Evolutionary conservation across 2,888 invertebrate genomes (phyloP), one percentile per base, ranked within the genome.

Genomic region (Brachypalpus laphriformis): DNA sequence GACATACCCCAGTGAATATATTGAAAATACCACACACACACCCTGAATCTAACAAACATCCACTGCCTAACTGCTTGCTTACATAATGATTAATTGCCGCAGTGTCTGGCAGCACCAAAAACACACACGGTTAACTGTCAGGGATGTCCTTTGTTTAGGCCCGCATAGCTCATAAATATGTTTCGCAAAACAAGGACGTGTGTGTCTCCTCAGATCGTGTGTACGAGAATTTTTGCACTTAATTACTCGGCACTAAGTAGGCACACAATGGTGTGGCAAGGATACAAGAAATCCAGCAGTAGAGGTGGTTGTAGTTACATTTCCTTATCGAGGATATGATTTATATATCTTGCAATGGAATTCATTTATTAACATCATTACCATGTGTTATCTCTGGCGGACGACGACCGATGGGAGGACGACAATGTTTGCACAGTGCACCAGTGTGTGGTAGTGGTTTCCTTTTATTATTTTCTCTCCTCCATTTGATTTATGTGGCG

Each of bases 281-380:
- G 3, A 59, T 9, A 25, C 5, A 1, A n/a, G n/a, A n/a, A n/a
- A n/a, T n/a, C n/a, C n/a, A n/a, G n/a, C n/a, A n/a, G n/a, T 14
- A 63, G 54, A 28, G 28, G 11, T 11, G 6, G 14, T 34, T 8
- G 1, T 1, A 40, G 40, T 14, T 11, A 56, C 54, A 20, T 45
- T 22, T 56, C 71, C 85, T 81, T 85, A 85, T 81, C 75, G 59
- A 71, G 81, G 65, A 70, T 85, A 81, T 85, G 85, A 85, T 85
- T 85, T 85, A 85, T 85, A 34, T 34, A 74, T 76, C 75, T 76
- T 85, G 70, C 75, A 61, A 66, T 81, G 42, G 75, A 81, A 85
- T 75, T 81, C 85, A 85, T 85, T 85, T 76, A 71, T 85, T 81
- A 81, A 71, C 75, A 81, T 81, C 81, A 85, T 85, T 76, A 75